These are phyloP conservation scores for Resseliella maxima DNA, from an alignment of 2,888 invertebrate species.

Conservation along the genomic window DNA sequence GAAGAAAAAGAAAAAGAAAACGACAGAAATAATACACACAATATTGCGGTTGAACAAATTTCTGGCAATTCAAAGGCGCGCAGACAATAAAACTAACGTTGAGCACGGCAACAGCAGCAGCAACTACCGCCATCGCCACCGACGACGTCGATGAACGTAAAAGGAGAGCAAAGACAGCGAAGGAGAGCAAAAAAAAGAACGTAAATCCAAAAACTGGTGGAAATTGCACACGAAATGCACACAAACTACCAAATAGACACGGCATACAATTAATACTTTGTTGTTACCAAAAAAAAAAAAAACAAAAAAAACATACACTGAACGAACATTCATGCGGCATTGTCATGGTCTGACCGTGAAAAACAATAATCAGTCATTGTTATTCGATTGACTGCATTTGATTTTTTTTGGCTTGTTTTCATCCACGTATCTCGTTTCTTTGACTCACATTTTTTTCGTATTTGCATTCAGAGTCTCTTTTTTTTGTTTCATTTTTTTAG, in stretches of 20 bases:
- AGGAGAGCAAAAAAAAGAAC: conserved; percentile 30
- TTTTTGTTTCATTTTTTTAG: neutral
- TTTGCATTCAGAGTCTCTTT: conserved; percentile 15
- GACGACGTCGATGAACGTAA: neutral
- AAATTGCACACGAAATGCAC: conserved; percentile 46
- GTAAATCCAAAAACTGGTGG: neutral
- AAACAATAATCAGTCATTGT: conserved; percentile 55
- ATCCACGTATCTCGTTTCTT: neutral
- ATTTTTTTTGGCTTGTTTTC: neutral
- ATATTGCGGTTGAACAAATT: neutral
- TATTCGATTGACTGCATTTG: conserved; percentile 55
- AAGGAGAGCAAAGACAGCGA: neutral
- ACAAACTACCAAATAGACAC: neutral
- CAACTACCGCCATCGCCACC: too few relatives aligned
- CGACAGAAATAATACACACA: neutral
- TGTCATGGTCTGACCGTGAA: conserved; percentile 55
- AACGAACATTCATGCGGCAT: neutral
- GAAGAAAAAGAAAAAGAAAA: neutral
- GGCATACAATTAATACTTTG: conserved; percentile 53
- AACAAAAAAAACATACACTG: too few relatives aligned
- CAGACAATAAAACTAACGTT: neutral
- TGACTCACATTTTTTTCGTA: neutral
- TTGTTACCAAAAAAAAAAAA: neutral
- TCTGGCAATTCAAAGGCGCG: conserved; percentile 19
- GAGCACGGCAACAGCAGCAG: conserved; percentile 14